These are phyloP conservation scores for Cephus rjabovi DNA, from an alignment of 2,888 invertebrate genomes.

Conservation along the genomic window DNA sequence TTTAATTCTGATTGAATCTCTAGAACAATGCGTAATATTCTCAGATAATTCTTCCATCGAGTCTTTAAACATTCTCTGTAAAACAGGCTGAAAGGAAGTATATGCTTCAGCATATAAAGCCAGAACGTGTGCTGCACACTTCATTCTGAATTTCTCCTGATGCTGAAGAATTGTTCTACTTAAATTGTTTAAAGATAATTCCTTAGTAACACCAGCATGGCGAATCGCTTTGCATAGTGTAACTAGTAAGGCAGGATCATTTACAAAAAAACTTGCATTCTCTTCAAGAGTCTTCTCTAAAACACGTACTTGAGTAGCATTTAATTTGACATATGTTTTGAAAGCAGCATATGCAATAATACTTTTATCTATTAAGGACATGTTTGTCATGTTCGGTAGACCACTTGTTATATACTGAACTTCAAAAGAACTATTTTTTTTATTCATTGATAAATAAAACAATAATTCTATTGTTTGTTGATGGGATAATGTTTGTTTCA, in stretches of 20 bases:
- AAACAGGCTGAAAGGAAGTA: constrained; percentile 56
- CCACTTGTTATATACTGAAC: constrained; percentile 18
- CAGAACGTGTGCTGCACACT: constrained; percentile 62
- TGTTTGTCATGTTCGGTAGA: constrained; percentile 27
- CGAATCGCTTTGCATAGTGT: constrained; percentile 65
- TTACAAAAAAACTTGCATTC: constrained; percentile 55
- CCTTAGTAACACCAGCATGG: constrained; percentile 58
- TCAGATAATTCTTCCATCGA: constrained; percentile 48
- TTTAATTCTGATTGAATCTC: constrained; percentile 55
- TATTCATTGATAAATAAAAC: constrained; percentile 27
- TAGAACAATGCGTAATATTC: constrained; percentile 32
- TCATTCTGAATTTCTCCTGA: constrained; percentile 56
- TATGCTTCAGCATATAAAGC: constrained; percentile 64
- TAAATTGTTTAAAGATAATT: constrained; percentile 60
- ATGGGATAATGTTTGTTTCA: constrained; percentile 9
- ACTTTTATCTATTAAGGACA: constrained; percentile 31
- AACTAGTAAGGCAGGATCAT: constrained; percentile 61
- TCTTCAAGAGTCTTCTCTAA: constrained; percentile 50
- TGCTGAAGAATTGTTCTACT: constrained; percentile 60
- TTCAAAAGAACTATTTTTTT: constrained; percentile 9
- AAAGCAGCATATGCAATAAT: constrained; percentile 29
- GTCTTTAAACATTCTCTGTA: constrained; percentile 50
- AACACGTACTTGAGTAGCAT: constrained; percentile 9
- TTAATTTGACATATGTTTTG: constrained; percentile 27
- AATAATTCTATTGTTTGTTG: constrained; percentile 30